Evolutionary conservation across 1,140 invertebrate genomes (phyloP).

Genomic region (Brachionus manjavacas): DNA sequence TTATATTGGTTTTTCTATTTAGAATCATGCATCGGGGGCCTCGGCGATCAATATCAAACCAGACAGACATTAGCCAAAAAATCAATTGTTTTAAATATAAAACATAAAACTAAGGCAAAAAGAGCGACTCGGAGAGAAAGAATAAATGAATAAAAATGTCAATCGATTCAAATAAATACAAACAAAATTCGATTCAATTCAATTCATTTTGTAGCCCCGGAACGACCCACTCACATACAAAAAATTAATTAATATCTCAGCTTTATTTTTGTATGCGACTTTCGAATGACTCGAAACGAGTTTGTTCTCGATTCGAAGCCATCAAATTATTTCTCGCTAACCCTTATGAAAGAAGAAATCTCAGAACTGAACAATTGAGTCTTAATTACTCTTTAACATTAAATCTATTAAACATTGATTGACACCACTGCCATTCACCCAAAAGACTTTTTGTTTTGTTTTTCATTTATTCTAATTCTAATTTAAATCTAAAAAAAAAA

Average conservation of each 20-base stretch:
- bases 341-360: not conserved
- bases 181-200: not conserved
- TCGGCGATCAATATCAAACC: not conserved
- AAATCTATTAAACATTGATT: not conserved
- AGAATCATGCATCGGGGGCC: not conserved
- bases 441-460: not conserved
- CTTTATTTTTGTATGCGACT: not conserved
- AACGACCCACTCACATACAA: not conserved
- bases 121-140: not conserved
- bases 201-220: not conserved
- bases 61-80: conserved; percentile 29
- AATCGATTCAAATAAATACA: not conserved
- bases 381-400: not conserved
- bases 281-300: not conserved
- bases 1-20: not conserved
- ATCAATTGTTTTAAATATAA: conserved; percentile 8
- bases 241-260: conserved; percentile 20
- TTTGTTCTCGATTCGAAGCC: not conserved
- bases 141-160: conserved; percentile 20
- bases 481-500: not conserved
- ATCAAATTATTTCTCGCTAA: not conserved
- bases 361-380: not conserved
- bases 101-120: conserved; percentile 5
- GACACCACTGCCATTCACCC: not conserved
- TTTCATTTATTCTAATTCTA: not conserved